Conservation (phyloP, 1,140 invertebrate species). For the Homarus americanus region DNA sequence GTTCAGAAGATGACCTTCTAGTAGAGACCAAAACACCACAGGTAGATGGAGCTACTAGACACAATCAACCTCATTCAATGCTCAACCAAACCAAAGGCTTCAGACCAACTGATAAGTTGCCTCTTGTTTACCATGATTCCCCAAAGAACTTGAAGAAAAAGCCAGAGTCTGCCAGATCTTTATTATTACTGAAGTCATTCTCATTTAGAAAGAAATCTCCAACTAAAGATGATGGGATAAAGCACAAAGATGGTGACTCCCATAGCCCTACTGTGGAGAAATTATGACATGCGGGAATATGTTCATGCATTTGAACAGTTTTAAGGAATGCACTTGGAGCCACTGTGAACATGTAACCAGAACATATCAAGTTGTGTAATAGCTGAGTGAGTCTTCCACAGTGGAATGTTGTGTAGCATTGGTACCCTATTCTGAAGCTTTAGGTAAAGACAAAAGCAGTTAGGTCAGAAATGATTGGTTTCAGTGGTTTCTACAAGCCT, state of each 20-base stretch:
- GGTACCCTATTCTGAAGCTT: background rate
- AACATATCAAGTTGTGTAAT: constrained; percentile 16
- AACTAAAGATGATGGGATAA: constrained; percentile 49
- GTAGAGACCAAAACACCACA: constrained; percentile 19
- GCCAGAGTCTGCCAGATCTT: constrained; percentile 45
- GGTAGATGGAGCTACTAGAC: constrained; percentile 22
- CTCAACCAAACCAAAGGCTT: constrained; percentile 44
- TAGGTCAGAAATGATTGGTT: background rate
- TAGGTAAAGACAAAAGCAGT: background rate
- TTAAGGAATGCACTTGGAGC: background rate
- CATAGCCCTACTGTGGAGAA: constrained; percentile 40
- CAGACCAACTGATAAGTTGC: constrained; percentile 28
- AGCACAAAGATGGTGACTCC: constrained; percentile 38
- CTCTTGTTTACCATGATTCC: constrained; percentile 34
- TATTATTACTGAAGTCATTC: constrained; percentile 68
- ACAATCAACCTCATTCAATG: constrained; percentile 40
- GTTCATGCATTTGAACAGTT: constrained; percentile 52
- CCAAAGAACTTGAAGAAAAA: constrained; percentile 54
- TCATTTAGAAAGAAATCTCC: constrained; percentile 61
- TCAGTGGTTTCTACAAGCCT: background rate
- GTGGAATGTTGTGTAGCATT: constrained; percentile 7
- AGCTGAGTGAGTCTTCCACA: constrained; percentile 46
- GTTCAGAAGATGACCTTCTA: constrained; percentile 61
- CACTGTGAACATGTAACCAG: constrained; percentile 33
- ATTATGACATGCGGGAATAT: constrained; percentile 58